A percentile compares a stretch with the other conserved stretches of the same genome.
Evolutionary conservation across 1,140 invertebrate genomes (phyloP).

Genomic region (Pissodes strobi): DNA sequence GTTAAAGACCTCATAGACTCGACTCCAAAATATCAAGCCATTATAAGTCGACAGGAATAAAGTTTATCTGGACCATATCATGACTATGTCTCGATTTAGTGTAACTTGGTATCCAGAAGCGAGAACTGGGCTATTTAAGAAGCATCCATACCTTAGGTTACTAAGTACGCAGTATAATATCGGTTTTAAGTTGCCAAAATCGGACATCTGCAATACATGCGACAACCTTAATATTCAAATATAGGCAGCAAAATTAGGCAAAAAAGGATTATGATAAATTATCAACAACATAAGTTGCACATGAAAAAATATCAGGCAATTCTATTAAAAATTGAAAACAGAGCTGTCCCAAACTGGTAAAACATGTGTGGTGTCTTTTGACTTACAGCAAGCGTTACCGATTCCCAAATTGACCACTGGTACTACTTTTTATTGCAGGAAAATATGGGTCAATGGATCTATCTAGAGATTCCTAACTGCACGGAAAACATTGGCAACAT

Average conservation of each 20-base stretch:
- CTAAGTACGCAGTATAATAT: background rate
- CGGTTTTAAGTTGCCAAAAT: conserved; percentile 3
- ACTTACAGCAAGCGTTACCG: conserved; percentile 21
- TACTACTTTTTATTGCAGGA: conserved; percentile 16
- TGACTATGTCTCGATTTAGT: too few species aligned
- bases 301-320: background rate
- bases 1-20: too few species aligned
- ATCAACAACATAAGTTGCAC: background rate
- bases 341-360: too few species aligned
- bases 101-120: too few species aligned
- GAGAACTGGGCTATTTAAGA: too few species aligned
- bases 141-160: too few species aligned
- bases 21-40: too few species aligned
- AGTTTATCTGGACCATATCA: too few species aligned
- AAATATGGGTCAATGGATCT: conserved; percentile 31
- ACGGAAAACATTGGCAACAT: conserved; percentile 6
- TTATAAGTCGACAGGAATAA: too few species aligned
- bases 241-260: background rate
- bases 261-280: background rate
- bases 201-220: conserved; percentile 1
- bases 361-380: conserved; percentile 4
- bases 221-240: background rate
- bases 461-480: conserved; percentile 20
- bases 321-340: background rate
- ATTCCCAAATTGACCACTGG: conserved; percentile 11